Evolutionary conservation across 2,113 vertebrate species (phyloP), one percentile per base, ranked within the genome.

Genomic region (Cnemophilus loriae): DNA sequence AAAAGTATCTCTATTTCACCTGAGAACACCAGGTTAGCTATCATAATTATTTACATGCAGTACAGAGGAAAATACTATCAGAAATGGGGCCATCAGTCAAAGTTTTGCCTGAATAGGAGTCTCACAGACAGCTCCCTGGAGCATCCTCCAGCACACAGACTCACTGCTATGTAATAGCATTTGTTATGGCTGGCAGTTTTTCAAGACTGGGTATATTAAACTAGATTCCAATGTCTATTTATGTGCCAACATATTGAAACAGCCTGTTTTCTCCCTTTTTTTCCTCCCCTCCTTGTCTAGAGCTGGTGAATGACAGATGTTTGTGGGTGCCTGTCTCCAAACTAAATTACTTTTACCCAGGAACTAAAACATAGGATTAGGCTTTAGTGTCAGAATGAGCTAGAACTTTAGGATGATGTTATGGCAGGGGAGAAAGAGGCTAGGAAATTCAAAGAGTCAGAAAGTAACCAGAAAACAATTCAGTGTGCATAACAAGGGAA

Each of bases 101-200:
- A 83, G 32, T 56, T 86, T 82, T 75, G 73, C 24, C 78, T 75
- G 53, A 82, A 73, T 8, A 73, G 24, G 74, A 91, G 64, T 61
- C 76, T 92, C 77, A 91, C 41, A 88, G 79, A 90, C 91, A 88
- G 82, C 70, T 96, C 94, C 82, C 90, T 91, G 59, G 90, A 94
- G 90, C 28, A 6, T 91, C 53, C 57, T 91, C 57, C 78, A 76
- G 90, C 61, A 37, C 41, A 83, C 65, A 86, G 63, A n/a, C 74
- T 87, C 3, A 0, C 47, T 87, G 82, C 81, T 79, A 11, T 60
- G 84, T 85, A 87, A 95, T 71, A 79, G 78, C 92, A 79, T 93
- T 95, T 93, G 82, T 93, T 95, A 91, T 82, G 90, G 90, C 87
- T 94, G 94, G 84, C 94, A 94, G 57, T 84, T 90, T 93, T 87